Evolutionary conservation across 2,797 vertebrate species (phyloP).

Genomic region (Tapirus indicus): DNA sequence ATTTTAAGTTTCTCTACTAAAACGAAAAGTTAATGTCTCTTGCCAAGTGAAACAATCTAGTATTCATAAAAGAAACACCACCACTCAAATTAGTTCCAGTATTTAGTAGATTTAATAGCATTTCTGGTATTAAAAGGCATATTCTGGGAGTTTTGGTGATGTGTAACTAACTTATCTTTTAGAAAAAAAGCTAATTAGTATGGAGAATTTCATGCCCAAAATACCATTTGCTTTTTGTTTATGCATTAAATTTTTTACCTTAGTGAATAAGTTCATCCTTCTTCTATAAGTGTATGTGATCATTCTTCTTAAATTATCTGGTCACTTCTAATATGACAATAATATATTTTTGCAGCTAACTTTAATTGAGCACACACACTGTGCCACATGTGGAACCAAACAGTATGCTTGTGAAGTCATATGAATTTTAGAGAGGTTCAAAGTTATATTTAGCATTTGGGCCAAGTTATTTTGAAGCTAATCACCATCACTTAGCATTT

Average conservation of each 20-base stretch:
- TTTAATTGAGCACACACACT: not conserved
- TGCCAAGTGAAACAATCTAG: conserved; percentile 56
- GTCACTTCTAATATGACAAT: not conserved
- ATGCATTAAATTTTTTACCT: not conserved
- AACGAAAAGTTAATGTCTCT: conserved; percentile 52
- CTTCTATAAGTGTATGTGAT: not conserved
- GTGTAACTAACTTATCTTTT: not conserved
- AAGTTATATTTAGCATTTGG: not conserved
- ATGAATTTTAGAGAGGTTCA: not conserved
- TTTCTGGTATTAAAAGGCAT: conserved; percentile 39
- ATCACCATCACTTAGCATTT: not conserved
- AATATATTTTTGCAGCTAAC: not conserved
- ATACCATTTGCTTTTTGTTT: conserved; percentile 12
- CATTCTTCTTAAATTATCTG: not conserved
- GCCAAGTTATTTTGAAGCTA: conserved; percentile 17
- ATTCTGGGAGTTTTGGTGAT: conserved; percentile 25
- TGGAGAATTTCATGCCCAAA: not conserved
- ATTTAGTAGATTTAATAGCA: not conserved
- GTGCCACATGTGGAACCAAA: not conserved
- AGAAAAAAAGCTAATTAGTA: not conserved
- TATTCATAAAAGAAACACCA: conserved; percentile 46
- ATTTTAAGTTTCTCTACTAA: conserved; percentile 39
- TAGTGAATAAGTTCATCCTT: not conserved
- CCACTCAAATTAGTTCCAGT: conserved; percentile 38
- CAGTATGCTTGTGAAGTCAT: not conserved